Conservation (phyloP, 2,888 invertebrate genomes). For the Protodeltote pygarga region DNA sequence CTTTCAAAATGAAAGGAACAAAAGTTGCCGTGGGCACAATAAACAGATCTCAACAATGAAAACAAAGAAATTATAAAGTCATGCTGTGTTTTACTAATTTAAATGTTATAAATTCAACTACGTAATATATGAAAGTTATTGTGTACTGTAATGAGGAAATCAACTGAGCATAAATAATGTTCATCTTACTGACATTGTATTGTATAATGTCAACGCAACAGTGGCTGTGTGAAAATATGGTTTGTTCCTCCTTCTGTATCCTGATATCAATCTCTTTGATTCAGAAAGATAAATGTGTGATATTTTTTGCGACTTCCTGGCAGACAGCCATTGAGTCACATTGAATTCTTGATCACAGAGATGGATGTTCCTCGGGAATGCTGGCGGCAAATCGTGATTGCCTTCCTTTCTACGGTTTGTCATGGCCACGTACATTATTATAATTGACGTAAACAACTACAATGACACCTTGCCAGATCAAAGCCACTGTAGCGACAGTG, state of each 20-base stretch:
- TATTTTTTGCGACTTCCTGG: constrained; percentile 1
- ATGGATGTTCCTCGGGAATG: constrained; percentile 6
- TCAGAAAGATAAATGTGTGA: constrained; percentile 1
- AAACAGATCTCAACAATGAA: constrained; percentile 35
- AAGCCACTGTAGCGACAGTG: constrained; percentile 48
- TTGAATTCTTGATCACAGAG: constrained; percentile 4
- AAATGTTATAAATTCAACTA: constrained; percentile 39
- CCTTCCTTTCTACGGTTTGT: constrained; percentile 26
- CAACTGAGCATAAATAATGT: constrained; percentile 48
- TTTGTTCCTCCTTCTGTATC: background rate
- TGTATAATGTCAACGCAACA: constrained; percentile 27
- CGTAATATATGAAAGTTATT: constrained; percentile 52
- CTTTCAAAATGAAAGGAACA: constrained; percentile 21
- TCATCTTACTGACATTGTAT: constrained; percentile 21
- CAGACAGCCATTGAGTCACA: constrained; percentile 9
- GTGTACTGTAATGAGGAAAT: constrained; percentile 43
- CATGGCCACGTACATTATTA: constrained; percentile 41
- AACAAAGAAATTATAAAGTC: constrained; percentile 51
- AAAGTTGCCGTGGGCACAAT: constrained; percentile 24
- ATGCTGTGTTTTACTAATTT: constrained; percentile 44
- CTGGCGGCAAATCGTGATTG: constrained; percentile 7
- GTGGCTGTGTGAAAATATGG: constrained; percentile 11
- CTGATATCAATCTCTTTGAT: constrained; percentile 11
- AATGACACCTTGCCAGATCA: constrained; percentile 51
- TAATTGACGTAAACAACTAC: constrained; percentile 34